These are phyloP conservation scores for Nymphalis io DNA, from an alignment of 1,140 invertebrate species.

Conservation along the genomic window DNA sequence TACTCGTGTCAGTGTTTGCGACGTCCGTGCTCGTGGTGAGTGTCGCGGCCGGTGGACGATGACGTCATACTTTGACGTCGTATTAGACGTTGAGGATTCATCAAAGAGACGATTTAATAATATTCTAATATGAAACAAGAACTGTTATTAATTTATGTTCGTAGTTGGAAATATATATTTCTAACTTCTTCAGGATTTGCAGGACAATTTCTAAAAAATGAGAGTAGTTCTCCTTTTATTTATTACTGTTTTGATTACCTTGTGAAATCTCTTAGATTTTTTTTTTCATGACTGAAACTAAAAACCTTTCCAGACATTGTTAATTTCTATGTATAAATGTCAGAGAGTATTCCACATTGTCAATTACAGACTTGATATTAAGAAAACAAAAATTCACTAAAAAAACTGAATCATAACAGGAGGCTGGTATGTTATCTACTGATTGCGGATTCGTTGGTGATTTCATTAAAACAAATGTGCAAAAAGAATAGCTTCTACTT, in stretches of 20 bases:
- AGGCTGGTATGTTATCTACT: neutral
- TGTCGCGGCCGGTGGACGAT: no score
- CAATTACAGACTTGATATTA: neutral
- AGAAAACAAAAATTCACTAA: neutral
- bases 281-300: neutral
- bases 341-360: neutral
- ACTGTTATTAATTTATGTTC: no score
- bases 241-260: no score
- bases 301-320: neutral
- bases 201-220: conserved; percentile 1
- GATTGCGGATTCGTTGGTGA: neutral
- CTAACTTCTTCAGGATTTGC: neutral
- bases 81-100: no score
- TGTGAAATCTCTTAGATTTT: no score
- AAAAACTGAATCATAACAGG: neutral
- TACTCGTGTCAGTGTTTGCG: no score
- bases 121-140: neutral
- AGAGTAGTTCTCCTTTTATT: no score
- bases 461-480: neutral
- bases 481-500: neutral
- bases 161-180: neutral
- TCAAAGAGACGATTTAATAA: conserved; percentile 3
- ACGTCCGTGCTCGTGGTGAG: no score
- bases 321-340: neutral
- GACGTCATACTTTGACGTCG: no score